Conservation (phyloP, 2,888 invertebrate genomes). For the Sturmia bella region DNA sequence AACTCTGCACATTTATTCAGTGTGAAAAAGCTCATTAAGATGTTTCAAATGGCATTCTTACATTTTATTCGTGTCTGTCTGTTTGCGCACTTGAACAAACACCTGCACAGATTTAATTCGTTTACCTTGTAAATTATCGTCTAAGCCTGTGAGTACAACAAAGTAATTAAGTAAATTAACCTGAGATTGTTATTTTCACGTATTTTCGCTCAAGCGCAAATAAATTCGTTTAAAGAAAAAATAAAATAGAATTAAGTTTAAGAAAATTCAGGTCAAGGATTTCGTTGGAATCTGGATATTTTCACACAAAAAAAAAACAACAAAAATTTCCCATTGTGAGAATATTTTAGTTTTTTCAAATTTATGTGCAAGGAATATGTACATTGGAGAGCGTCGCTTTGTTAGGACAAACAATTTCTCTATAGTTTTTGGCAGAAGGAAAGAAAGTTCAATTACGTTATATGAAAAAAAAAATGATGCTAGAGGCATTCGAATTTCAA, state of each 20-base stretch:
- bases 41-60: neutral
- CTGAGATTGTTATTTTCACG: conserved; percentile 27
- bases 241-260: neutral
- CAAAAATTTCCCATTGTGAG: too few species aligned
- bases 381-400: too few species aligned
- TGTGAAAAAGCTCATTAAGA: neutral
- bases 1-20: neutral
- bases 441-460: too few species aligned
- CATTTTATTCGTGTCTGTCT: neutral
- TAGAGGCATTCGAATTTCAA: too few species aligned
- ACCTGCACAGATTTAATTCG: neutral
- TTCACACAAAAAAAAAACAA: too few species aligned
- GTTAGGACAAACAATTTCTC: too few species aligned
- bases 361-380: too few species aligned
- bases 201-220: conserved; percentile 28
- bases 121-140: conserved; percentile 9
- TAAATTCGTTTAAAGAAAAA: conserved; percentile 1
- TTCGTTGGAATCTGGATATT: too few species aligned
- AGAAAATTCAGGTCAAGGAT: too few species aligned
- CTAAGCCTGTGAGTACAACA: neutral
- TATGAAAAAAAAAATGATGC: too few species aligned
- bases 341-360: too few species aligned
- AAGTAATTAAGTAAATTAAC: conserved; percentile 49
- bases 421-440: too few species aligned
- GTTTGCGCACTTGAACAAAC: neutral